phyloP scores from a whole-genome alignment of 2,113 vertebrate genomes.

The Malurus melanocephalus region DNA sequence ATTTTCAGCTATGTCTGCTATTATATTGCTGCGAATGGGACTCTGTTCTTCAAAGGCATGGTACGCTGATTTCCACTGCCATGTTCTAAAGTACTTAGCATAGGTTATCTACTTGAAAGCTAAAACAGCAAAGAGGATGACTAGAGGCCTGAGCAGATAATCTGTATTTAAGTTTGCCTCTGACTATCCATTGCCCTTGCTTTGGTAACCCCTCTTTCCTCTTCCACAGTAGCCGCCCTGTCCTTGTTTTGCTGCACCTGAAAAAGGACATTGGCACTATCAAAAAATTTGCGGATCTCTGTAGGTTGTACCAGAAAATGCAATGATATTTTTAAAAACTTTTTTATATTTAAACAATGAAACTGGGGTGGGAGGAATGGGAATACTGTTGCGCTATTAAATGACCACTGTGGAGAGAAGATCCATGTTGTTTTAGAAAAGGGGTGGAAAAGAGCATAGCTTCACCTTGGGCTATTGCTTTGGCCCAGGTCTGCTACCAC shows the following conservation, averaged over 20 bases:
- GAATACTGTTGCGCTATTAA: neutral
- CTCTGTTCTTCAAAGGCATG: neutral
- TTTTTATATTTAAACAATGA: neutral
- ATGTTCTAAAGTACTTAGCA: neutral
- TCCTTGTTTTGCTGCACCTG: neutral
- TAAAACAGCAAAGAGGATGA: neutral
- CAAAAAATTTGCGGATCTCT: neutral
- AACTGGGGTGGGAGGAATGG: neutral
- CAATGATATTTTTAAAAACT: neutral
- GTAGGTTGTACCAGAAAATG: neutral
- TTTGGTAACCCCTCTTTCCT: neutral
- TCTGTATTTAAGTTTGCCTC: neutral
- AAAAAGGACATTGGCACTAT: neutral
- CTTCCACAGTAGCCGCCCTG: neutral
- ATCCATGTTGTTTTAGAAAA: neutral
- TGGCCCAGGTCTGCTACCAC: neutral
- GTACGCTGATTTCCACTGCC: neutral
- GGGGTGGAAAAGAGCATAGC: neutral
- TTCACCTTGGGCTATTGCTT: neutral
- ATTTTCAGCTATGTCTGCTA: neutral
- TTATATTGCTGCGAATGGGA: neutral
- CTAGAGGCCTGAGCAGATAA: neutral
- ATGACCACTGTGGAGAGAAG: neutral
- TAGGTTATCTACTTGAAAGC: neutral
- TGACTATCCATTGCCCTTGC: neutral